Percentiles rank a stretch among this genome's conserved stretches.
Evolutionary conservation across 2,888 invertebrate genomes (phyloP).

Genomic region (Melangyna quadrimaculata): DNA sequence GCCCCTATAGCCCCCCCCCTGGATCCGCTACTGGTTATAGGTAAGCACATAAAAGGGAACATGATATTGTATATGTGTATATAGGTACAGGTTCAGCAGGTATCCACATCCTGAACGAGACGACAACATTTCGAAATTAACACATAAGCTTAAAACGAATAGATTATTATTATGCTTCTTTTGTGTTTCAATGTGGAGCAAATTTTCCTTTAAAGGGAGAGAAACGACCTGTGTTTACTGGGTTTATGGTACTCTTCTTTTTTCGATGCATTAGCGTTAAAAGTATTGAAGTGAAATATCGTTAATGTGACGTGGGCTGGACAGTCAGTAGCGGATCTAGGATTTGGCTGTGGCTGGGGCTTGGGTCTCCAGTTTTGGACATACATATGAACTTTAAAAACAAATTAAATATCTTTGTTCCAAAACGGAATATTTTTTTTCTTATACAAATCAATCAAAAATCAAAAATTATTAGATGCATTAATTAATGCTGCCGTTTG

Average conservation of each 20-base stretch:
- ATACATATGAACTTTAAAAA: no score
- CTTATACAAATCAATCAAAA: no score
- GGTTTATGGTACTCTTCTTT: not conserved
- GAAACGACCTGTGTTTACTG: not conserved
- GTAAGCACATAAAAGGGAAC: not conserved
- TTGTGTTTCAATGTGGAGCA: not conserved
- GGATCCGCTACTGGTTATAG: no score
- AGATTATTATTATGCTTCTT: slow-evolving; percentile 24
- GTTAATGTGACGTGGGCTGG: not conserved
- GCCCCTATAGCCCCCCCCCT: no score
- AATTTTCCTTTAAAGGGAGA: not conserved
- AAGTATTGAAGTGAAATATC: not conserved
- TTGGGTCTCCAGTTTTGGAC: no score
- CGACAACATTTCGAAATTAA: slow-evolving; percentile 47
- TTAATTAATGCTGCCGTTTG: no score
- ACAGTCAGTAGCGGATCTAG: no score
- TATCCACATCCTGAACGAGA: not conserved
- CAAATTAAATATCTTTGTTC: no score
- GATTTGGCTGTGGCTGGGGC: no score
- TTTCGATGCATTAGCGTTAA: not conserved
- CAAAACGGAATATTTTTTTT: no score
- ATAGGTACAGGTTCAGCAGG: not conserved
- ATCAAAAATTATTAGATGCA: no score
- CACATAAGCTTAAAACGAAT: slow-evolving; percentile 43
- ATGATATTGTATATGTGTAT: not conserved